phyloP scores from a whole-genome alignment of 1,140 invertebrate species.

The Chironomus striatipennis region DNA sequence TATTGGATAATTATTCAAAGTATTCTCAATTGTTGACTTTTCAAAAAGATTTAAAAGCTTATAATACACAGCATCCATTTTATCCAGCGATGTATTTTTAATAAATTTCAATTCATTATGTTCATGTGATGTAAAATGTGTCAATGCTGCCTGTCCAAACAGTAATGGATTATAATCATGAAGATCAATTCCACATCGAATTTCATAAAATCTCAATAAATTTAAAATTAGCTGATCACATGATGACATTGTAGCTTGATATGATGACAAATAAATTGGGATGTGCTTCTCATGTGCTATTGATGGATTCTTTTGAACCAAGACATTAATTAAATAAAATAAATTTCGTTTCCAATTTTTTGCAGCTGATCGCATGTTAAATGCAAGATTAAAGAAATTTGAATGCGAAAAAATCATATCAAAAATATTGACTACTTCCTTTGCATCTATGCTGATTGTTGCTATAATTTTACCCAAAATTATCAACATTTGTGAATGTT shows the following conservation, averaged over 20 bases:
- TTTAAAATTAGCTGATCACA: slow-evolving; percentile 54
- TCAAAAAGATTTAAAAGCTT: slow-evolving; percentile 45
- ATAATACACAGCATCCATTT: slow-evolving; percentile 55
- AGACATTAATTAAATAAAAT: slow-evolving; percentile 48
- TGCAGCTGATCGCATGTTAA: slow-evolving; percentile 41
- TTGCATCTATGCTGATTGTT: slow-evolving; percentile 37
- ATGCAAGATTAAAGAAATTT: slow-evolving; percentile 57
- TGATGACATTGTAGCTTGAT: slow-evolving; percentile 54
- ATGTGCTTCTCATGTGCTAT: slow-evolving; percentile 55
- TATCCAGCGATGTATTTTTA: slow-evolving; percentile 57
- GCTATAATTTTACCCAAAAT: slow-evolving; percentile 48
- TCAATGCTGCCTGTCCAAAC: slow-evolving; percentile 66
- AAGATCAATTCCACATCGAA: slow-evolving; percentile 45
- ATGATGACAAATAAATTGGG: slow-evolving; percentile 60
- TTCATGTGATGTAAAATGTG: slow-evolving; percentile 58
- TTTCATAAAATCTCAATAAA: slow-evolving; percentile 55
- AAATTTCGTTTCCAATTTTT: slow-evolving; percentile 48
- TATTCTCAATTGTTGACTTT: slow-evolving; percentile 50
- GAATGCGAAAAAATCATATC: slow-evolving; percentile 69
- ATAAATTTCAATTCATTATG: slow-evolving; percentile 46
- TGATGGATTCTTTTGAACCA: slow-evolving; percentile 50
- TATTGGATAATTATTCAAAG: slow-evolving; percentile 58
- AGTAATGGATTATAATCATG: slow-evolving; percentile 65
- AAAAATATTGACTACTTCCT: slow-evolving; percentile 49
- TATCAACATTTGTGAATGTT: slow-evolving; percentile 44